Evolutionary conservation across 1,140 invertebrate species (phyloP).

Genomic region (Batillaria attramentaria): DNA sequence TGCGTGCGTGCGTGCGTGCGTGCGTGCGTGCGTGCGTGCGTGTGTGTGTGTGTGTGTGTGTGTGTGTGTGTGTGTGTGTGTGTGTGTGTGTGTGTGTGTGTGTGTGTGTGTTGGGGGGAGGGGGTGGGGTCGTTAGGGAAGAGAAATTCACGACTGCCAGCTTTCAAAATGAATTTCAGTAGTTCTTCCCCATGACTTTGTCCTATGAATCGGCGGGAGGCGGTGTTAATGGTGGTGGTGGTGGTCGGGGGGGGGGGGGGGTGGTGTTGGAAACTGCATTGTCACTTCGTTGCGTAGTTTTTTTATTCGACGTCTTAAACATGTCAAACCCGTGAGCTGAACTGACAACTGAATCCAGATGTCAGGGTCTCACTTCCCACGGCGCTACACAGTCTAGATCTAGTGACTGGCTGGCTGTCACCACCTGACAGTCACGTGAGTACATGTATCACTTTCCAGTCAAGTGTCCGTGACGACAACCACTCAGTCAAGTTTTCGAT

Average conservation of each 20-base stretch:
- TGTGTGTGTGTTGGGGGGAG: not conserved
- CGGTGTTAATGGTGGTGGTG: not conserved
- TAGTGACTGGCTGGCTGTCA: not conserved
- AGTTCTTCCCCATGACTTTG: no score
- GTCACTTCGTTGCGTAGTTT: not conserved
- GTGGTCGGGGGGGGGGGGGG: no score
- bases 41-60: conserved; percentile 11
- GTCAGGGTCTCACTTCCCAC: no score
- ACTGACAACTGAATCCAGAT: not conserved
- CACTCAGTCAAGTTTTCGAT: not conserved
- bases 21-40: not conserved
- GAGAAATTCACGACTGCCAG: no score
- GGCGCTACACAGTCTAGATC: no score
- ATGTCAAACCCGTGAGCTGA: not conserved
- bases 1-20: not conserved
- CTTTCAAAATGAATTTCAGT: no score
- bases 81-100: not conserved
- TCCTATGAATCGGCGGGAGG: no score
- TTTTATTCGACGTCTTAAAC: not conserved
- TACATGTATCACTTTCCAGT: not conserved
- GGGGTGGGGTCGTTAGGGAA: no score
- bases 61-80: conserved; percentile 3
- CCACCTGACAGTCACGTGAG: not conserved
- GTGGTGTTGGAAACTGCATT: not conserved
- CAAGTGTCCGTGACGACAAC: not conserved